phyloP scores from a whole-genome alignment of 2,888 invertebrate species.

The Leucophenga montana region DNA sequence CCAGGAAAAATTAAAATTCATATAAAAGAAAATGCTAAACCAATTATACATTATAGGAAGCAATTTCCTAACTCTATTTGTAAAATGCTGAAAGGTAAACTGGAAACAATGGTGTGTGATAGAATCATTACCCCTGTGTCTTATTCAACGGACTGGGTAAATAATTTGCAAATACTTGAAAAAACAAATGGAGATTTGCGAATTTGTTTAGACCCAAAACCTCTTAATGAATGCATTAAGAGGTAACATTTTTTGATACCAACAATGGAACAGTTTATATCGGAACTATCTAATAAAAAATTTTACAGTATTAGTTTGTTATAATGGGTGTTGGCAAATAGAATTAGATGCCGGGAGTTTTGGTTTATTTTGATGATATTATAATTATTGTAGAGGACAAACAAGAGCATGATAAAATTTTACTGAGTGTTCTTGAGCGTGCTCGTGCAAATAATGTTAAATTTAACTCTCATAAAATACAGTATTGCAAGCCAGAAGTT shows the following conservation, averaged over 20 bases:
- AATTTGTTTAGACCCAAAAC: slow-evolving; percentile 49
- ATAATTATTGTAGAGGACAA: no score
- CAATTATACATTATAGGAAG: slow-evolving; percentile 45
- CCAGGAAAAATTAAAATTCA: background rate
- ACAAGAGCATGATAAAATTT: slow-evolving; percentile 29
- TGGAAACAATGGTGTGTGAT: slow-evolving; percentile 36
- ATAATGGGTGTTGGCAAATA: slow-evolving; percentile 41
- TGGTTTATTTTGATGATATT: slow-evolving; percentile 36
- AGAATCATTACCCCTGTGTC: slow-evolving; percentile 45
- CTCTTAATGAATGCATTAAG: slow-evolving; percentile 51
- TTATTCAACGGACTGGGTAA: slow-evolving; percentile 48
- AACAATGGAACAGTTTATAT: slow-evolving; percentile 46
- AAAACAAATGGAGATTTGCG: slow-evolving; percentile 43
- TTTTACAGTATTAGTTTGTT: slow-evolving; percentile 41
- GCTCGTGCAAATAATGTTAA: no score
- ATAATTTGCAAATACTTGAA: slow-evolving; percentile 48
- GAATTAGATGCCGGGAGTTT: slow-evolving; percentile 35
- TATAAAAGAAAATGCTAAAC: slow-evolving; percentile 36
- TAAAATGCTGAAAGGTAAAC: slow-evolving; percentile 39
- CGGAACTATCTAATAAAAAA: slow-evolving; percentile 29
- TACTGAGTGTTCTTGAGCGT: slow-evolving; percentile 48
- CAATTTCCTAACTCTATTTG: slow-evolving; percentile 39
- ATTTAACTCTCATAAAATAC: no score
- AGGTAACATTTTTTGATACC: slow-evolving; percentile 55
- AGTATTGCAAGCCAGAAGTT: no score